Percentiles rank a stretch among this genome's conserved stretches.
Evolutionary conservation across 1,140 invertebrate species (phyloP).

Genomic region (Brachionus rotundiformis): DNA sequence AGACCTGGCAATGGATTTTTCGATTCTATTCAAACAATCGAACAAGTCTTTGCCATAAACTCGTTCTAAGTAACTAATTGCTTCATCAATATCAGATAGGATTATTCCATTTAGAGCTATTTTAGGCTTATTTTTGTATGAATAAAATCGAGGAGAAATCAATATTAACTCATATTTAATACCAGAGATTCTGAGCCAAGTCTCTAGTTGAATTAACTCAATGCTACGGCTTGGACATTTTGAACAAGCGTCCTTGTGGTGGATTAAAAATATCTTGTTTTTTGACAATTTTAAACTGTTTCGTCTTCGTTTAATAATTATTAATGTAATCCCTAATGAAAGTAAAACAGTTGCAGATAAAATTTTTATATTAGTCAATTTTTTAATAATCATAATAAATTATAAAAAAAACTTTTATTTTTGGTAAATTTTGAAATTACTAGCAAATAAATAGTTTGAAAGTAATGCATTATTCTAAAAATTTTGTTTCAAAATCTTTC

Average conservation of each 20-base stretch:
- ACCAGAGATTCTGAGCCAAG: not conserved
- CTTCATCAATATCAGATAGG: not conserved
- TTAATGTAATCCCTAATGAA: not conserved
- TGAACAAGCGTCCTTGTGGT: not conserved
- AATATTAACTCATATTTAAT: not conserved
- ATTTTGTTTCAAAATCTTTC: not conserved
- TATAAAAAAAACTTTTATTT: not conserved
- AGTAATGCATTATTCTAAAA: not conserved
- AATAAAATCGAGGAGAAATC: not conserved
- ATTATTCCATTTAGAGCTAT: not conserved
- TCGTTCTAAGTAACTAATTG: not conserved
- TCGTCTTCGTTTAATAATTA: not conserved
- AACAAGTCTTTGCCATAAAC: not conserved
- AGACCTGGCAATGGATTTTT: constrained; percentile 13
- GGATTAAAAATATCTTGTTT: not conserved
- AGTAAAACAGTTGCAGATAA: not conserved
- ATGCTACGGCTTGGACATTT: not conserved
- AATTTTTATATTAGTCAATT: constrained; percentile 6
- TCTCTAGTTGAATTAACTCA: constrained; percentile 8
- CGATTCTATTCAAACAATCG: constrained; percentile 17
- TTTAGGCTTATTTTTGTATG: not conserved
- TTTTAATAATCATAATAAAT: constrained; percentile 23
- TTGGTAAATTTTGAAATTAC: not conserved
- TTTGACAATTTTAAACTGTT: not conserved
- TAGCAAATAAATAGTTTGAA: not conserved